Evolutionary conservation across 1,140 invertebrate species (phyloP), one percentile per base, ranked within the genome.

Genomic region (Cyphomyrmex costatus): DNA sequence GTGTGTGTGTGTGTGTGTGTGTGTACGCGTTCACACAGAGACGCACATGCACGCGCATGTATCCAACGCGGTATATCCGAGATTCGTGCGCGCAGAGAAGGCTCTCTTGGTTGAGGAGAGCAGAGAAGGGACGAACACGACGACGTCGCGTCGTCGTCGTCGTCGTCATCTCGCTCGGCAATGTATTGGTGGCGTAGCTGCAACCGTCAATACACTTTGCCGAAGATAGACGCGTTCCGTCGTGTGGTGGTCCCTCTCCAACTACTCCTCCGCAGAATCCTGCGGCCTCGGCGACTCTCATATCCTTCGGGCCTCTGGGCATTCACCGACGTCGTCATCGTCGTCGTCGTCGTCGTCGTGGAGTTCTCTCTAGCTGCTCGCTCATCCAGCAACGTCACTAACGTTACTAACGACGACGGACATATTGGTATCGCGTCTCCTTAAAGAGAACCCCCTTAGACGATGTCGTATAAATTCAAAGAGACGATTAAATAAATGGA

Each of bases 241-340:
- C 91, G 79, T 87, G 88, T 86, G 79, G 79, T 80, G 78, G 82
- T 80, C 60, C 76, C 82, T 80, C 73, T 78, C 87, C 82, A 86
- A 85, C 85, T 88, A 79, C 85, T 88, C 82, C 88, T 85, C 79
- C 74, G 77, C 68, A 90, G 90, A 84, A 90, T 91, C 89, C 88
- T 89, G 90, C 85, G 90, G 89, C 82, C 83, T 80, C 78, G 79
- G 56, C 16, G 89, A 90, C 83, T 88, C 89, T 93, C 92, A 91
- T 92, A 91, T 92, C 92, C 91, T 93, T 90, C 87, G 91, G 84
- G 88, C 90, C 92, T 93, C 88, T 91, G 89, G 90, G 90, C 91
- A 92, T 91, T 90, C 87, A 88, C 51, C 83, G 66, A 53, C 80
- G 53, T 80, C 27, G 21, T 56, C 61, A 2, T 80, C 80, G 14